Conservation (phyloP, 2,888 invertebrate species). For the Neoscelio sp. region DNA sequence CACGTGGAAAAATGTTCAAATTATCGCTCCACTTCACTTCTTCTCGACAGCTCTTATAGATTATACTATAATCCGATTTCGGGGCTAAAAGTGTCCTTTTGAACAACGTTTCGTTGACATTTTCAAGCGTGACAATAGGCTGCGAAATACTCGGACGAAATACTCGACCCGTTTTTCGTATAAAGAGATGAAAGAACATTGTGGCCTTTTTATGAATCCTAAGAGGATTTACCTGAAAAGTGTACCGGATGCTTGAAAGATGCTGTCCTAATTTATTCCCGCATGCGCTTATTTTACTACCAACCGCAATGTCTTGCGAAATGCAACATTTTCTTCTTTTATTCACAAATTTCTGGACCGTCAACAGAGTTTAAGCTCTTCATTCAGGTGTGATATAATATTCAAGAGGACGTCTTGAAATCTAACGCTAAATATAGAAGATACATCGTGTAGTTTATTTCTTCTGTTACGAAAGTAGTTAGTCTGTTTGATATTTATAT, state of each 20-base stretch:
- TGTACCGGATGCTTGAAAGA: slow-evolving; percentile 74
- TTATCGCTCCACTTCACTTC: slow-evolving; percentile 76
- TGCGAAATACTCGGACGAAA: slow-evolving; percentile 74
- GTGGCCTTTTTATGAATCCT: slow-evolving; percentile 75
- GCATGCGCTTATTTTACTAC: slow-evolving; percentile 53
- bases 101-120: slow-evolving; percentile 78
- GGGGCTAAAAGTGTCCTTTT: slow-evolving; percentile 74
- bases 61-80: slow-evolving; percentile 82
- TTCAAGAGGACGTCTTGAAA: no score
- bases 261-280: slow-evolving; percentile 79
- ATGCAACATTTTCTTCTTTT: slow-evolving; percentile 61
- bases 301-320: slow-evolving; percentile 64
- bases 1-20: slow-evolving; percentile 48
- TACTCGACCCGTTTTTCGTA: slow-evolving; percentile 67
- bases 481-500: no score
- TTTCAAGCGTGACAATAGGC: slow-evolving; percentile 79
- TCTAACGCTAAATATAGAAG: no score
- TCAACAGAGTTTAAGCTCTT: no score
- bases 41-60: slow-evolving; percentile 60
- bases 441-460: no score
- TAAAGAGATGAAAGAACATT: slow-evolving; percentile 55
- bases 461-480: no score
- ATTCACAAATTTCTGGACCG: no score
- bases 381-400: no score
- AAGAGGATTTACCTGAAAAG: slow-evolving; percentile 79